Evolutionary conservation across 92 coral and sea anemone genomes (phyloP).

Genomic region (Porites divaricata): DNA sequence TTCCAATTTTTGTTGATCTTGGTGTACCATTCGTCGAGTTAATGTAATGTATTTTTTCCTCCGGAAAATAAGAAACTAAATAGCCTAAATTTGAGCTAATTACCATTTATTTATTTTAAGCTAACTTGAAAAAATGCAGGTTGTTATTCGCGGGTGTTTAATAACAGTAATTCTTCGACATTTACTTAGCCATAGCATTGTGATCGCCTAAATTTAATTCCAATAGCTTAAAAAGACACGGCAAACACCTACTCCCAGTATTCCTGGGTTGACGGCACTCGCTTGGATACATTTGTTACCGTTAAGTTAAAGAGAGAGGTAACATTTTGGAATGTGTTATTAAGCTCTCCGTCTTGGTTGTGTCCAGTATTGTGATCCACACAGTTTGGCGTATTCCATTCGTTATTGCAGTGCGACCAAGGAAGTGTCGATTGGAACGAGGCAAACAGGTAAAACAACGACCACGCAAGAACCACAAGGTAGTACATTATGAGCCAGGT

Average conservation of each 20-base stretch:
- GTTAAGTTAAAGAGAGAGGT: constrained; percentile 10
- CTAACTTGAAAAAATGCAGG: too few relatives aligned
- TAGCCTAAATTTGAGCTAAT: too few relatives aligned
- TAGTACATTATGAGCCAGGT: constrained; percentile 85
- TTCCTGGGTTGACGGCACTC: constrained; percentile 74
- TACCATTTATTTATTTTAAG: too few relatives aligned
- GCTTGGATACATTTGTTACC: constrained; percentile 6
- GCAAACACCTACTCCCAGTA: constrained; percentile 96
- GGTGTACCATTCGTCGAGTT: too few relatives aligned
- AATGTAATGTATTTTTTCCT: too few relatives aligned
- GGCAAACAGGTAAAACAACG: constrained; percentile 86
- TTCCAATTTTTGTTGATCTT: too few relatives aligned
- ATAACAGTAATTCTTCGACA: too few relatives aligned
- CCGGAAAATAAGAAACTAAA: too few relatives aligned
- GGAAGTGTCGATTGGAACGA: constrained; percentile 78
- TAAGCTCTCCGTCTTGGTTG: neutral
- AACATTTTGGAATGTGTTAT: constrained; percentile 6
- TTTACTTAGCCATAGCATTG: too few relatives aligned
- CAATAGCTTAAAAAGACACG: too few relatives aligned
- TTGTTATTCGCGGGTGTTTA: too few relatives aligned
- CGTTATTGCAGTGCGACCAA: constrained; percentile 84
- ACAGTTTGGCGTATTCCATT: constrained; percentile 80
- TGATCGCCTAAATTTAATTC: too few relatives aligned
- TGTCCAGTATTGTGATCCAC: neutral
- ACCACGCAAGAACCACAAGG: constrained; percentile 86